Evolutionary conservation across 64 coral and sea anemone species (phyloP).

Genomic region (Trachythela sp.): DNA sequence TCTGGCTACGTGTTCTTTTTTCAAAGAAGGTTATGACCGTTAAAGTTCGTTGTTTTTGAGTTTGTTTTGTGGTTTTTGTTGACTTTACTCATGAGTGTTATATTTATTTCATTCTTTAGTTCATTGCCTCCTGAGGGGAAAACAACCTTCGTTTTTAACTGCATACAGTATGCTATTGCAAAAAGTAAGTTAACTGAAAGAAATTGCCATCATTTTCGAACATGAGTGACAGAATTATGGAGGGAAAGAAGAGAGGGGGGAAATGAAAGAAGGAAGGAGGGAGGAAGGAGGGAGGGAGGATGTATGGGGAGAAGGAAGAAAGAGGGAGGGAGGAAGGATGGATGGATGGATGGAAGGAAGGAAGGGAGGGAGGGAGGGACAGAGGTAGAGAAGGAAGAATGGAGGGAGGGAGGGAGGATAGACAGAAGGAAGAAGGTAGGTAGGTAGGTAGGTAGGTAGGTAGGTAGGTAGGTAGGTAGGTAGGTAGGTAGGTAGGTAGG

Average conservation of each 20-base stretch:
- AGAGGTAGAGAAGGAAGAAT: not conserved
- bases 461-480: not conserved
- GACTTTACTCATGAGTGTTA: not conserved
- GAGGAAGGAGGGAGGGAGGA: too few relatives aligned
- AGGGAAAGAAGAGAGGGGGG: too few relatives aligned
- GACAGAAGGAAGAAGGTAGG: not conserved
- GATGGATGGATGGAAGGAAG: not conserved
- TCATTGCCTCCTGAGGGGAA: not conserved
- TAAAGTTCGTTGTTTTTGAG: too few relatives aligned
- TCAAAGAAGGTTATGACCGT: not conserved
- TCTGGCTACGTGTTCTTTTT: not conserved
- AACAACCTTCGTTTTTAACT: not conserved
- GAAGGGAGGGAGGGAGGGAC: not conserved
- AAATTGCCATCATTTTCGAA: too few relatives aligned
- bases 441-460: not conserved
- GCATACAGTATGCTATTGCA: not conserved
- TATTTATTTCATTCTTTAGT: not conserved
- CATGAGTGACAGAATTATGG: too few relatives aligned
- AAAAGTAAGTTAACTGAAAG: not conserved
- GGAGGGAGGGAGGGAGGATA: not conserved
- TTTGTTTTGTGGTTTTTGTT: not conserved
- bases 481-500: not conserved
- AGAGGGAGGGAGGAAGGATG: too few relatives aligned
- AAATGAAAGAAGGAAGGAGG: too few relatives aligned
- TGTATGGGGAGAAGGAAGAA: too few relatives aligned